Conservation (phyloP, 1,140 invertebrate species). For the Ips typographus region DNA sequence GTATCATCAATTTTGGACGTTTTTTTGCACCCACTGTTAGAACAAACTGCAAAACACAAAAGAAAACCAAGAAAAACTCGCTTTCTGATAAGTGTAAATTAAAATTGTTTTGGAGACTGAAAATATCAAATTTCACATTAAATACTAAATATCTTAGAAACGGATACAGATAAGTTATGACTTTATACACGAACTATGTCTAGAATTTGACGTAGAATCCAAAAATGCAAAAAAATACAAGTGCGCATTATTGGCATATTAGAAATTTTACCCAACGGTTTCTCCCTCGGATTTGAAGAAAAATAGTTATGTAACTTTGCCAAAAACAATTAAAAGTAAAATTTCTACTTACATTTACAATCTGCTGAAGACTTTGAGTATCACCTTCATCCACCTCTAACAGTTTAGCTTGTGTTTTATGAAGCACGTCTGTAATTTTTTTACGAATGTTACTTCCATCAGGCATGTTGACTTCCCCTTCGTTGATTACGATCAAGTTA, state of each 20-base stretch:
- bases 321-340: not conserved
- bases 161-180: too few species aligned
- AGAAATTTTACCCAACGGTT: too few species aligned
- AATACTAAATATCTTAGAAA: too few species aligned
- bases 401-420: constrained; percentile 60
- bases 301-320: not conserved
- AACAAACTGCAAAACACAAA: too few species aligned
- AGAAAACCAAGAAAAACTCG: too few species aligned
- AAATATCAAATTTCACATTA: too few species aligned
- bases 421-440: constrained; percentile 57
- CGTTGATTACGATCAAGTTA: constrained; percentile 51
- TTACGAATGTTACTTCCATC: constrained; percentile 64
- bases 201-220: too few species aligned
- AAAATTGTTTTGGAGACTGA: too few species aligned
- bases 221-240: not conserved
- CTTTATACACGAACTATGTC: too few species aligned
- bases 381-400: constrained; percentile 69
- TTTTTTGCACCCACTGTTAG: too few species aligned
- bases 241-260: not conserved
- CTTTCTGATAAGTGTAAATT: too few species aligned
- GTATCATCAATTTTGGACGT: too few species aligned
- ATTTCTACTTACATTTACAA: constrained; percentile 54
- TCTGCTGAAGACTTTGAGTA: constrained; percentile 66
- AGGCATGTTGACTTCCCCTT: constrained; percentile 58
- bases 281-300: not conserved